Conservation (phyloP, 2,797 vertebrate species). For the Gambusia yucatana region DNA sequence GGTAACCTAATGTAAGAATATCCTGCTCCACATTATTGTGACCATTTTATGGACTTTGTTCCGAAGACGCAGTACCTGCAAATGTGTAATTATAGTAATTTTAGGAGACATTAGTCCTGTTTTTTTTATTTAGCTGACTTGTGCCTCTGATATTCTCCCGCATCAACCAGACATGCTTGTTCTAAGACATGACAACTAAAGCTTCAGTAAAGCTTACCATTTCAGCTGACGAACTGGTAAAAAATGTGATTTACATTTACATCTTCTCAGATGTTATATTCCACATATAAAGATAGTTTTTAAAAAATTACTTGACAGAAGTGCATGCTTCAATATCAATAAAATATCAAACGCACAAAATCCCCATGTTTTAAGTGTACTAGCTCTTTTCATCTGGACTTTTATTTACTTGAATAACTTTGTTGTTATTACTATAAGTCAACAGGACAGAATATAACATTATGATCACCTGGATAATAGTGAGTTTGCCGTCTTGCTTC, state of each 20-base stretch:
- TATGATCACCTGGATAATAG: not conserved
- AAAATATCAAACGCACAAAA: not conserved
- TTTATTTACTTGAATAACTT: not conserved
- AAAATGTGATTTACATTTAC: not conserved
- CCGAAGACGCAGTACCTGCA: not conserved
- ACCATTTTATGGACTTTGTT: not conserved
- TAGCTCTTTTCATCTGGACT: not conserved
- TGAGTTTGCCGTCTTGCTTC: not conserved
- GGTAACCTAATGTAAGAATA: not conserved
- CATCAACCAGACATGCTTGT: not conserved
- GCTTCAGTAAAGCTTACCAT: not conserved
- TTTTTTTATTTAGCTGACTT: not conserved
- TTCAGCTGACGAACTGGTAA: not conserved
- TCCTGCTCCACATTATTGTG: not conserved
- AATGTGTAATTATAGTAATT: not conserved
- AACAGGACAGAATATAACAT: not conserved
- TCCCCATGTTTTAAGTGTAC: not conserved
- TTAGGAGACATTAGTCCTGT: not conserved
- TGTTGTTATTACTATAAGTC: not conserved
- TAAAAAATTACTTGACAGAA: not conserved
- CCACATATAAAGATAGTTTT: not conserved
- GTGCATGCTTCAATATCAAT: not conserved
- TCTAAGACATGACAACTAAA: not conserved
- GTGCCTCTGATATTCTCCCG: not conserved
- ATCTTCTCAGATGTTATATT: not conserved